Base-by-base conservation (phyloP, 53 echinoderm and acorn worm species). In the Pentamera pediparva region DNA sequence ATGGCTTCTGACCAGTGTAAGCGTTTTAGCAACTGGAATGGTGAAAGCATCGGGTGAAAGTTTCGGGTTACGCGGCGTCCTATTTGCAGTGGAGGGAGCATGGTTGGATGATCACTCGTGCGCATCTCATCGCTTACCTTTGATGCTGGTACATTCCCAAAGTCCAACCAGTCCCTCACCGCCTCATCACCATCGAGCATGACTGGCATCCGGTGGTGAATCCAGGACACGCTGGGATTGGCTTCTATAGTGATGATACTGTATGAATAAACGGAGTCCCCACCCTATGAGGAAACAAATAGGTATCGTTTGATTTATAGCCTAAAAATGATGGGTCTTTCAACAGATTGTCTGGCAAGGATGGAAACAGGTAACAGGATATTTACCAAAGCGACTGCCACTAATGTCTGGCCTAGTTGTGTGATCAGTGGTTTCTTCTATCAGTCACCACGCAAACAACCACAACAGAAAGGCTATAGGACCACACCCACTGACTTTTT, bases 151-250 rank as follows among this genome's bases (percentile, higher is more conserved):
- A 95, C 70, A 11, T 61, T 78, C 35, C 87, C 88, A 74, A 79
- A 95, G 52, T 95, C 95, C 25, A 95, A 76, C 95, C 95, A 95
- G n/a, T 78, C 64, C 18, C 63, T 61, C 12, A 95, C 82, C 25
- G 85, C 90, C 10, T 95, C 79, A n/a, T 95, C 91, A 0, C 90
- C 85, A 60, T 95, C 84, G 49, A 95, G 69, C 26, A 95, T 64
- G 20, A 87, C 95, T 2, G 95, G 95, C 90, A 91, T 90, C 35
- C 95, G 39, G 37, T 95, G 87, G 75, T 95, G 95, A 34, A 95
- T 75, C 87, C 90, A 90, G 12, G 90, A 85, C 64, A 95, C 51
- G 39, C 82, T 76, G 6, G 82, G 39, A 19, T 62, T 47, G 35
- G 95, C 80, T 57, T 73, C 87, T 33, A 85, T 64, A 21, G 95